Evolutionary conservation across 2,113 vertebrate genomes (phyloP).

Genomic region (Petromus typicus): DNA sequence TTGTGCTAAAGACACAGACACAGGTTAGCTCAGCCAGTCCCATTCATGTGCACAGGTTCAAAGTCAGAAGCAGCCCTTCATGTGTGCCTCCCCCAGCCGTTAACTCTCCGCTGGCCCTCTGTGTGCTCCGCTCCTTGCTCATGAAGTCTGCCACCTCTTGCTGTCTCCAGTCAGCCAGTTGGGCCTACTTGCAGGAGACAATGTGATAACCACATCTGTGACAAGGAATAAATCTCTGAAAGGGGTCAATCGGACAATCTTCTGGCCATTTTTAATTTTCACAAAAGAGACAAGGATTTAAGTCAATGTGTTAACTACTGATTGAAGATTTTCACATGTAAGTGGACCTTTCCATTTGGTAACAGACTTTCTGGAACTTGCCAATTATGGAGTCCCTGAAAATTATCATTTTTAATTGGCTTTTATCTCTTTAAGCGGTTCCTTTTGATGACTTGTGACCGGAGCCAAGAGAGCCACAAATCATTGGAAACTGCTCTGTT

Average conservation of each 20-base stretch:
- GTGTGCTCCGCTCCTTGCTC: neutral
- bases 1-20: neutral
- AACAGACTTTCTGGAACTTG: neutral
- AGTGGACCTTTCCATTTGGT: constrained; percentile 10
- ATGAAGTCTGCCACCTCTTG: neutral
- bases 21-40: neutral
- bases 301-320: neutral
- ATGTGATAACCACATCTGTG: neutral
- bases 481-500: neutral
- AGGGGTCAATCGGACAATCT: neutral
- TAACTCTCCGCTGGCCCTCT: neutral
- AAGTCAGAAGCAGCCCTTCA: neutral
- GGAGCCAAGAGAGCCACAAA: constrained; percentile 17
- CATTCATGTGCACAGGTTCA: neutral
- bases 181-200: constrained; percentile 11
- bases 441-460: constrained; percentile 47
- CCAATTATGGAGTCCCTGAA: neutral
- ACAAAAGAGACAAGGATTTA: neutral
- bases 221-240: constrained; percentile 12
- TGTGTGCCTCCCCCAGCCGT: neutral
- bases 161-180: neutral
- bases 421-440: neutral
- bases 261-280: neutral
- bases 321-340: neutral
- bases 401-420: constrained; percentile 10